Evolutionary conservation across 1,140 invertebrate genomes (phyloP), one percentile per base, ranked within the genome.

Genomic region (Ooceraea biroi): DNA sequence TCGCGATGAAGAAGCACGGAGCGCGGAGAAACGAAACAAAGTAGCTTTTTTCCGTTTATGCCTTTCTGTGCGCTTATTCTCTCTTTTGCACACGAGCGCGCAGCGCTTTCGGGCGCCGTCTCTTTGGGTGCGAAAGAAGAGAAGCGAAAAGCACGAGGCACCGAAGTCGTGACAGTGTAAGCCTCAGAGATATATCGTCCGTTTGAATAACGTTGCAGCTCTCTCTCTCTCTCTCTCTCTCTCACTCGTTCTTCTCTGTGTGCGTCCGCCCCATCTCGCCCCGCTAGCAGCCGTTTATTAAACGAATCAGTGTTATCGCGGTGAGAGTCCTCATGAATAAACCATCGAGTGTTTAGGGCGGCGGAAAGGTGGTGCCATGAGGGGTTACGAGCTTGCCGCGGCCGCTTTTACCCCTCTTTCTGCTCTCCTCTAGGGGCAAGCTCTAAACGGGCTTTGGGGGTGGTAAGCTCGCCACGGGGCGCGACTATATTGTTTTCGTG

Each of bases 401-500:
- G 85, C 88, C 86, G 83, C 85, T 85, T 77, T 84, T 61, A 74
- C 76, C 73, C 74, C 83, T 86, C 74, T 86, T 74, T 83, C 52
- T 65, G 61, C 41, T 30, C 58, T 71, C 66, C 61, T 61, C 55
- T 12, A 58, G 52, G 57, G 73, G 84, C 84, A 87, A 90, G 85
- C 57, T 87, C 83, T 83, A 87, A 36, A 88, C 86, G 86, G 86
- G 69, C 80, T 25, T 57, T 8, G 63, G 69, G 87, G 84, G 68
- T 52, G 83, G 89, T 91, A 91, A 91, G 89, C 89, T 91, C 92
- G 63, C 93, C 85, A 86, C 92, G 90, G 93, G 92, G 89, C 82
- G 92, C 92, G 88, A 84, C 89, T 93, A 94, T 94, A 94, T 94
- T 94, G 93, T 94, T 94, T 94, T 94, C 92, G 91, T 93, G 93